Evolutionary conservation across 2,888 invertebrate species (phyloP), one percentile per base, ranked within the genome.

Genomic region (Papilio protenor): DNA sequence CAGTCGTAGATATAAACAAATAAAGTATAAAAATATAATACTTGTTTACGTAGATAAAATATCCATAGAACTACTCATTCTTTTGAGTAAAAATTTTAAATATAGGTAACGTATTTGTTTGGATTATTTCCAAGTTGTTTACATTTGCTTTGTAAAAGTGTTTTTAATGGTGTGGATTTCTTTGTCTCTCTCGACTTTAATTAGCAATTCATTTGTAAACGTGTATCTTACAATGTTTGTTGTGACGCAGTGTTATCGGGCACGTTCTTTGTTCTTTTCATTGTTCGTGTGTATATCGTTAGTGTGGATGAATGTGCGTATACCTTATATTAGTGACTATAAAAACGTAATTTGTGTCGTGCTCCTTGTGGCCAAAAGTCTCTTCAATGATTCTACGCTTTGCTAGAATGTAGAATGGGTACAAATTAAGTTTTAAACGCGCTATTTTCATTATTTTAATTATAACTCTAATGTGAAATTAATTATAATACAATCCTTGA

Each of bases 241-340:
- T 69, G 75, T 69, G 69, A 69, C 69, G 75, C 69, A 75, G 55
- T 75, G 21, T 75, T 69, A 75, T 66, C 66, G 33, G 75, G n/a
- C 21, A 66, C 12, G 61, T 47, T 66, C 75, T 75, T 75, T 75
- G 75, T 75, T 75, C 59, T 73, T 69, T 52, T 66, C 75, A 75
- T 75, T 75, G 75, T 73, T 73, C 40, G 59, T 40, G 55, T 33
- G n/a, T 55, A 11, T 45, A 11, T 45, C 14, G 18, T 64, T 10
- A 10, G 18, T 40, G 40, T 66, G 64, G 5, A 33, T 2, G 16
- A 66, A 66, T 45, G 45, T 4, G 27, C 4, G 11, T 27, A 4
- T 14, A 61, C 66, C 66, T n/a, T 66, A 45, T 69, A 45, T 69
- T n/a, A 21, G 12, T 45, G 40, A 21, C 21, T 66, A 66, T 45